Evolutionary conservation across 2,797 vertebrate species (phyloP), one percentile per base, ranked within the genome.

Genomic region (Schizothorax lantsangensis): DNA sequence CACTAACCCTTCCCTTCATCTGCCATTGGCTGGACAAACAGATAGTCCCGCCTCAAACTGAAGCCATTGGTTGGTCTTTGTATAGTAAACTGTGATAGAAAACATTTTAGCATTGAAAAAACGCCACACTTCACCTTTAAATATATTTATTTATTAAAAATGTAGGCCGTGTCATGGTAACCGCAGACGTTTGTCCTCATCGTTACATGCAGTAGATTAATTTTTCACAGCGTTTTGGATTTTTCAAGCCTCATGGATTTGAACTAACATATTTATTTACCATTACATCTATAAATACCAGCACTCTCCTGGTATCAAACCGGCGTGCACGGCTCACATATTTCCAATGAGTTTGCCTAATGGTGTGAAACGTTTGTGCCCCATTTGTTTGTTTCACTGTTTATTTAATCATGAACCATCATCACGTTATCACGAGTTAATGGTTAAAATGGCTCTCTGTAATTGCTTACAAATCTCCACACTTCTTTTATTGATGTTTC

Each of bases 401-500:
- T 90, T 87, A 90, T 88, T 89, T 90, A 90, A 90, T 90, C 87
- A 88, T 84, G n/a, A 88, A 86, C 90, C 84, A 89, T 90, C 88
- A 90, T 84, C 85, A 84, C 47, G 64, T 89, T 88, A 90, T 90
- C 84, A 81, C 79, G 1, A 89, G 86, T 79, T 89, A 90, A 90
- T 88, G 87, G 79, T 85, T 88, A 89, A 90, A 88, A 81, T 72
- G 82, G 69, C 69, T 88, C 73, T 78, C 80, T 84, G 85, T 89
- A 89, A 89, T 89, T 87, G 88, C 86, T 59, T 30, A 77, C 79
- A 79, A 85, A 85, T 87, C 82, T 84, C 78, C 74, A 8, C 19
- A 36, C 66, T 80, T 86, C 66, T 87, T 88, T 81, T 89, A 88
- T 88, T 87, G 68, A 79, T 77, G 74, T 83, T 87, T 87, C 81